Evolutionary conservation across 2,113 vertebrate genomes (phyloP).

Genomic region (Ornithorhynchus anatinus): DNA sequence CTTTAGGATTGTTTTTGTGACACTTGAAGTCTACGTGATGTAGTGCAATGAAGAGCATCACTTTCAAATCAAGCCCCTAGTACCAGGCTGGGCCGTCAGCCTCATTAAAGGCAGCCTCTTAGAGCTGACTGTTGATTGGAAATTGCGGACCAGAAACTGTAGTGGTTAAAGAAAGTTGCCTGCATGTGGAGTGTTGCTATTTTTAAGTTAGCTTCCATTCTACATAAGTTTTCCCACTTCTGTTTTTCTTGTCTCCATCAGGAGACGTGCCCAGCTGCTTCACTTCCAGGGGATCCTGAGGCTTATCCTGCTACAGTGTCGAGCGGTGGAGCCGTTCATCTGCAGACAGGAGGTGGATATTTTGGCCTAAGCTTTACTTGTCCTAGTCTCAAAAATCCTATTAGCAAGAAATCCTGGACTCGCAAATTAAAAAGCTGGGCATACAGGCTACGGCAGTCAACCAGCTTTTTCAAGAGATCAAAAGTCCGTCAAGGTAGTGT

Average conservation of each 20-base stretch:
- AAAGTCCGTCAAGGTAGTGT: conserved; percentile 92
- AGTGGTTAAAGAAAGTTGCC: background rate
- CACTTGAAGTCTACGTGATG: conserved; percentile 3
- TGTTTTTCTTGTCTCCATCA: conserved; percentile 62
- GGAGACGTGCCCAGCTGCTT: conserved; percentile 83
- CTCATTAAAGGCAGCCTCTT: background rate
- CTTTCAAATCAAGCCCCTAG: no score
- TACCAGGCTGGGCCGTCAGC: no score
- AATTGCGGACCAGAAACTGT: background rate
- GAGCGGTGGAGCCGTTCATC: conserved; percentile 77
- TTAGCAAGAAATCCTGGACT: conserved; percentile 97
- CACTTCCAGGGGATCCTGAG: conserved; percentile 76
- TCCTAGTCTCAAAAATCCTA: conserved; percentile 96
- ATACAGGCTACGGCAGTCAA: conserved; percentile 91
- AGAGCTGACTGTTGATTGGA: conserved; percentile 3
- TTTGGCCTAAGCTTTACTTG: conserved; percentile 98
- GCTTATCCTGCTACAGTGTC: conserved; percentile 72
- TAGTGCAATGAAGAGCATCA: conserved; percentile 22
- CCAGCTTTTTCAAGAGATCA: conserved; percentile 94
- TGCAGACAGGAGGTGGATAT: conserved; percentile 97
- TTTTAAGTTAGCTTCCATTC: no score
- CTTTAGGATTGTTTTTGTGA: conserved; percentile 17
- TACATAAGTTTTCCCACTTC: conserved; percentile 10
- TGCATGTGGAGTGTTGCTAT: no score
- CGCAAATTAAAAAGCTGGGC: conserved; percentile 96